These are phyloP conservation scores for Passer montanus DNA, from an alignment of 2,113 vertebrate genomes.

Conservation along the genomic window DNA sequence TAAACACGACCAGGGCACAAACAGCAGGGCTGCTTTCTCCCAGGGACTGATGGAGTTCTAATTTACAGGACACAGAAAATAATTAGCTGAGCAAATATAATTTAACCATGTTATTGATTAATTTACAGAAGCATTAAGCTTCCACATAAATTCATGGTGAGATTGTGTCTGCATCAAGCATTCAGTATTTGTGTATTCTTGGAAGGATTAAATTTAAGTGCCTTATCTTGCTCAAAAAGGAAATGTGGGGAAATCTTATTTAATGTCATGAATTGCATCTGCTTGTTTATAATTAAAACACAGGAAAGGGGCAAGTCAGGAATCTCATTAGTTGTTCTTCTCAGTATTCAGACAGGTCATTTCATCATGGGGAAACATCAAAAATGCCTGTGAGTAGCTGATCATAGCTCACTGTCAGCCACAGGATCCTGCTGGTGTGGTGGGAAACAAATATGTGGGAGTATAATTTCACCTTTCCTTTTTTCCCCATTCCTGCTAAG, in stretches of 20 bases:
- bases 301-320: not conserved
- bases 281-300: conserved; percentile 9
- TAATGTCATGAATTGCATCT: not conserved
- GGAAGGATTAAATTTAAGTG: conserved; percentile 58
- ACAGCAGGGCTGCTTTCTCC: not conserved
- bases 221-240: conserved; percentile 55
- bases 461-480: not conserved
- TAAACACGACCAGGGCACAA: not conserved
- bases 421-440: not conserved
- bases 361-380: not conserved
- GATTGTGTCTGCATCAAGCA: conserved; percentile 22
- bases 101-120: conserved; percentile 68
- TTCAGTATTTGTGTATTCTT: conserved; percentile 45
- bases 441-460: not conserved
- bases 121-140: conserved; percentile 70
- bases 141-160: conserved; percentile 50
- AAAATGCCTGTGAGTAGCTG: not conserved
- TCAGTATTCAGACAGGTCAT: not conserved
- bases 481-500: fast-evolving
- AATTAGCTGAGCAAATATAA: conserved; percentile 71
- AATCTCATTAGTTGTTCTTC: not conserved
- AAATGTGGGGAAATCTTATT: conserved; percentile 1
- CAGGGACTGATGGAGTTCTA: not conserved
- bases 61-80: conserved; percentile 60
- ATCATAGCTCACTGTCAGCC: not conserved